Evolutionary conservation across 1,140 invertebrate genomes (phyloP).

Genomic region (Drosophila virilis): DNA sequence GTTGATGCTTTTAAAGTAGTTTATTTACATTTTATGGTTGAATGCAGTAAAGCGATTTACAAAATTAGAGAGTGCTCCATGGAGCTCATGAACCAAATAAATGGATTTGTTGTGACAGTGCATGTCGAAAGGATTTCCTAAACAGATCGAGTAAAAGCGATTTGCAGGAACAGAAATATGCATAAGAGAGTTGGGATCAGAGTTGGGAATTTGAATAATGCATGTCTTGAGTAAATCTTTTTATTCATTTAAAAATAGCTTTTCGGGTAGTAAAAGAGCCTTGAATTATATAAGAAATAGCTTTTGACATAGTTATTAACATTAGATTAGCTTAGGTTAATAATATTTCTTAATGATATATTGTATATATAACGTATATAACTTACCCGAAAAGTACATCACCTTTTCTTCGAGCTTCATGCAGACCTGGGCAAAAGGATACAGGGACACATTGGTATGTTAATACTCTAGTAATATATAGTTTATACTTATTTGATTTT

Average conservation of each 20-base stretch:
- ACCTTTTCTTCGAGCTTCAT: no score
- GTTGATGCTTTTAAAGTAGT: constrained; percentile 26
- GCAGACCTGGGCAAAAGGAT: no score
- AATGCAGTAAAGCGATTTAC: constrained; percentile 37
- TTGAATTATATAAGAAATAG: no score
- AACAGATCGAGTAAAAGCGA: background rate
- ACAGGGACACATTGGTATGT: no score
- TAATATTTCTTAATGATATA: background rate
- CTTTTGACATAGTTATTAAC: no score
- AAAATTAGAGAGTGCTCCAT: constrained; percentile 30
- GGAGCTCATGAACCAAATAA: constrained; percentile 14
- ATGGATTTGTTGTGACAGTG: constrained; percentile 22
- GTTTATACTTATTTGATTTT: no score
- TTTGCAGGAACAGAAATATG: background rate
- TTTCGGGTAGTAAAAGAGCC: no score
- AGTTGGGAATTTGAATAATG: background rate
- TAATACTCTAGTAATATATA: no score
- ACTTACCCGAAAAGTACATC: no score
- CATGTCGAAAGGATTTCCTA: constrained; percentile 10
- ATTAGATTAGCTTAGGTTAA: background rate
- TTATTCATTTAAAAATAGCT: background rate
- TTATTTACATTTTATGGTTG: constrained; percentile 34
- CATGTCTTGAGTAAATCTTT: background rate
- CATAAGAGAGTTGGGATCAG: background rate
- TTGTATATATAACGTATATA: no score